Evolutionary conservation across 2,888 invertebrate species (phyloP), one percentile per base, ranked within the genome.

Genomic region (Heterodera filipjevi): DNA sequence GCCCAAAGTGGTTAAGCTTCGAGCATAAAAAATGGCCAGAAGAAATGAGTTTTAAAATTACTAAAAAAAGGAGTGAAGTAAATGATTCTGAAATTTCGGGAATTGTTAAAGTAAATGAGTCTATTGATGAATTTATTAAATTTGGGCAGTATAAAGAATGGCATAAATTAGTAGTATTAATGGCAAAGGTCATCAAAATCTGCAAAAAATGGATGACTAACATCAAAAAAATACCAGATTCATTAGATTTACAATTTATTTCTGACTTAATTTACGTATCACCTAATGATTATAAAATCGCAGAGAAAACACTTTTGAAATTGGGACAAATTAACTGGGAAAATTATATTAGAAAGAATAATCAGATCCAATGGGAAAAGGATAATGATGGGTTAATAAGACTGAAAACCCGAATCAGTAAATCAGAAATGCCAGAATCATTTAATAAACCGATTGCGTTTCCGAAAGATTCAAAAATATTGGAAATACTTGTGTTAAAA

Each of bases 1-100:
- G 84, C n/a, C 84, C 81, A 1, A 2, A 22, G 0, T 84, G 71
- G 53, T 70, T 84, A 14, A n/a, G n/a, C n/a, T 66, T 83, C 6
- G 33, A 35, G 10, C 32, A 32, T 14, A 0, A 76, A 19, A 19
- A 53, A 8, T 77, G 77, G 77, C 77, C 77, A n/a, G n/a, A 30
- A n/a, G n/a, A n/a, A n/a, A n/a, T n/a, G n/a, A n/a, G n/a, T n/a
- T n/a, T n/a, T n/a, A n/a, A n/a, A n/a, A n/a, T n/a, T n/a, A n/a
- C n/a, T n/a, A n/a, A n/a, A 32, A 39, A 39, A 2, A 39, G 6
- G 2, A 35, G 19, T 19, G 73, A 72, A n/a, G n/a, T 6, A 2
- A n/a, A 5, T 1, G 59, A 59, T 6, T 6, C 27, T n/a, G 59
- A 59, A 59, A 3, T 59, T n/a, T n/a, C 59, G 5, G 22, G 59